Percentiles rank a stretch among this genome's conserved stretches.
Conservation (phyloP, 2,888 invertebrate genomes). For the Drosophila eohydei region DNA sequence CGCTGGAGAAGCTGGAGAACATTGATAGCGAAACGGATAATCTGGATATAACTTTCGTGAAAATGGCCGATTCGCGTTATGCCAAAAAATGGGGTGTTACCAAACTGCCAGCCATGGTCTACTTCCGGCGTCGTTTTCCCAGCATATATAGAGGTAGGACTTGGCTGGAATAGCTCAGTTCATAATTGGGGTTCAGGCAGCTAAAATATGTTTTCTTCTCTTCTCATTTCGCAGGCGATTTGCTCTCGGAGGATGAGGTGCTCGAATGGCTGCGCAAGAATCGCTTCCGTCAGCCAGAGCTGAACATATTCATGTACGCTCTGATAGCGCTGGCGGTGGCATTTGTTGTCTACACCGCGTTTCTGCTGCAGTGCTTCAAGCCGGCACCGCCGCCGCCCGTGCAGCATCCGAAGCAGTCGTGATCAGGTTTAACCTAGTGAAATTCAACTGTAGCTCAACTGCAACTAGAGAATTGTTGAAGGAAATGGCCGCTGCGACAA, state of each 20-base stretch:
- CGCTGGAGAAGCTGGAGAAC: conserved; percentile 94
- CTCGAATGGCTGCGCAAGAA: conserved; percentile 97
- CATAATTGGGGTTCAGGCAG: no score
- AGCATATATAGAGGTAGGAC: conserved; percentile 94
- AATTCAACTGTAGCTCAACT: conserved; percentile 12
- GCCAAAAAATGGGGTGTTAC: conserved; percentile 97
- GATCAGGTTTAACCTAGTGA: conserved; percentile 53
- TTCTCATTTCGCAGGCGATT: conserved; percentile 87
- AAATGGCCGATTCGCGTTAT: conserved; percentile 96
- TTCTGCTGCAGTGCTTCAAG: conserved; percentile 95
- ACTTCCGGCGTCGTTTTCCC: conserved; percentile 95
- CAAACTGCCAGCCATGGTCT: conserved; percentile 95
- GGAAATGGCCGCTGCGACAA: conserved; percentile 37
- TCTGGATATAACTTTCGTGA: conserved; percentile 96
- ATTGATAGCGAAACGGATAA: conserved; percentile 98
- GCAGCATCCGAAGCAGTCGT: conserved; percentile 85
- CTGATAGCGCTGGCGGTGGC: conserved; percentile 93
- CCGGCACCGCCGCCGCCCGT: conserved; percentile 88
- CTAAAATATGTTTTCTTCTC: background rate
- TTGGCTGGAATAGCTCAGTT: background rate
- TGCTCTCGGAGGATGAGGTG: conserved; percentile 93
- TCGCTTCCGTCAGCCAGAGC: conserved; percentile 95
- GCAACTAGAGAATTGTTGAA: conserved; percentile 37
- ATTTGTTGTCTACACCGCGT: conserved; percentile 95
- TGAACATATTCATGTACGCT: conserved; percentile 97